Evolutionary conservation across 2,797 vertebrate genomes (phyloP), one percentile per base, ranked within the genome.

Genomic region (Cossypha polioptera): DNA sequence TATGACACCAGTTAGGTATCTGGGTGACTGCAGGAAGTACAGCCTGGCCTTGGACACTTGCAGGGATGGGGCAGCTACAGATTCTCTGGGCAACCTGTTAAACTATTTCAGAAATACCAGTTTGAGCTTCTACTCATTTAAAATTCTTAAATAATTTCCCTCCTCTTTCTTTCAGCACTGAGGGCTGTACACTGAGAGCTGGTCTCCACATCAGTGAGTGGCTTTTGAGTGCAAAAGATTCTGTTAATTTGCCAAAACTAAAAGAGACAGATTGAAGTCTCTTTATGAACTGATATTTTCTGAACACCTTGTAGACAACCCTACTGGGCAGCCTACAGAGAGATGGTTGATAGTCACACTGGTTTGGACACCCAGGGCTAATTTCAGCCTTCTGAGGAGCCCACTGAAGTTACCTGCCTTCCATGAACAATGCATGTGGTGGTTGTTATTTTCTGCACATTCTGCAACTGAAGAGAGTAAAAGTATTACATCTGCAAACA

Each of bases 1-100:
- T 45, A 33, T 22, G 40, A 20, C 21, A 48, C 14, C 6, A 5
- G 42, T 58, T 26, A 26, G 26, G 29, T 5, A 63, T 7, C 18
- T 0, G 0, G 14, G 42, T 11, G 9, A 24, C 55, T n/a, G 16
- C 35, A 33, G 1, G 3, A 33, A 10, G 29, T 7, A 2, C 57
- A 76, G 18, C 78, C 63, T 9, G 26, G n/a, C 36, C 71, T 50
- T 15, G 36, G 36, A 13, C 36, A 18, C 19, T 29, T 43, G 8
- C 36, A 69, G 55, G 36, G n/a, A 11, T 43, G 43, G 35, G 22
- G 22, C 55, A 75, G 62, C 19, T 35, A 48, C 31, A n/a, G 26
- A 13, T 36, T 25, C 28, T 38, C 71, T 43, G 50, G 55, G 42
- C n/a, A 75, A 2, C 8, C 18, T 33, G 20, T 5, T 22, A 29